Evolutionary conservation across 2,888 invertebrate species (phyloP).

Genomic region (Apocheima hispidaria): DNA sequence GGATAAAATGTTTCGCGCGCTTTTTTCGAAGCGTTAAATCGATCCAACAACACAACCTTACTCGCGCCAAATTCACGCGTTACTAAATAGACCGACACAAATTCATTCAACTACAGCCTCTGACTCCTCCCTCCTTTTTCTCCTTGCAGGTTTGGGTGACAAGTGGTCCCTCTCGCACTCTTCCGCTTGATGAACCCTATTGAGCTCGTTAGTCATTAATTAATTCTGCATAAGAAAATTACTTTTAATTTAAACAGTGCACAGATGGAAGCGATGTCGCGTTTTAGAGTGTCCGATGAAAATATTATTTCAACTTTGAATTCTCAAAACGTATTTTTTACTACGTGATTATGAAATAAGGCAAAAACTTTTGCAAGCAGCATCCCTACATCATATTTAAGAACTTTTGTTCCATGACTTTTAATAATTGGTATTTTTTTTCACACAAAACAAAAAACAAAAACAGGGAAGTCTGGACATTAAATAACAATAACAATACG

Average conservation of each 20-base stretch:
- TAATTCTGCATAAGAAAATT: conserved; percentile 86
- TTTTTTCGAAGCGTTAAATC: conserved; percentile 53
- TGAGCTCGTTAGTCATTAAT: conserved; percentile 86
- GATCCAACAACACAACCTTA: conserved; percentile 64
- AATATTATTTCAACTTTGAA: neutral
- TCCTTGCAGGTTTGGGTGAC: conserved; percentile 43
- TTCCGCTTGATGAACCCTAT: conserved; percentile 85
- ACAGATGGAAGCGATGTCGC: conserved; percentile 70
- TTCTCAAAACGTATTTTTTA: neutral
- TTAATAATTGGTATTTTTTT: too few relatives aligned
- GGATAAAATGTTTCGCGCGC: conserved; percentile 67
- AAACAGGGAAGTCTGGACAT: too few relatives aligned
- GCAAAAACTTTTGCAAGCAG: too few relatives aligned
- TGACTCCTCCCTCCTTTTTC: conserved; percentile 59
- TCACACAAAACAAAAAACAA: too few relatives aligned
- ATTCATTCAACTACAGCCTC: conserved; percentile 84
- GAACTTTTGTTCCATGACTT: too few relatives aligned
- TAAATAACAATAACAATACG: too few relatives aligned
- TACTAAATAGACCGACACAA: conserved; percentile 85
- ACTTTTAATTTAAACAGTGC: conserved; percentile 84
- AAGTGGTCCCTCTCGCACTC: conserved; percentile 62
- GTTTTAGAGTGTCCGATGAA: conserved; percentile 16
- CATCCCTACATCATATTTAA: neutral
- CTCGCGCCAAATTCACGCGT: conserved; percentile 84
- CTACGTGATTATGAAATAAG: too few relatives aligned